A percentile compares a stretch with the other conserved stretches of the same genome.
Evolutionary conservation across 2,888 invertebrate species (phyloP).

Genomic region (Patella pellucida): DNA sequence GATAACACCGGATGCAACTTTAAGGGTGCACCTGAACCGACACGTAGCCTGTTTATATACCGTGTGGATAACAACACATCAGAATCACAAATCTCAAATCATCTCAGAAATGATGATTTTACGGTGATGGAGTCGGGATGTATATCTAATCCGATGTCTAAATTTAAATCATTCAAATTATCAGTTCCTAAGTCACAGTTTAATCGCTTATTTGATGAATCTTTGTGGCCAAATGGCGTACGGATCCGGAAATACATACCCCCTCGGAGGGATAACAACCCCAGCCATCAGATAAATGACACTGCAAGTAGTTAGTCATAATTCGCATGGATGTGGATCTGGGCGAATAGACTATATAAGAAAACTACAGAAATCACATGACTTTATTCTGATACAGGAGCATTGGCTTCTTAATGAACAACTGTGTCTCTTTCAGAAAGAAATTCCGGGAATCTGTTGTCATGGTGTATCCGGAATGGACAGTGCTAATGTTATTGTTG

Average conservation of each 20-base stretch:
- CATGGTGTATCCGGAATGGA: background rate
- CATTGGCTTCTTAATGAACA: background rate
- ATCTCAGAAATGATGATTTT: background rate
- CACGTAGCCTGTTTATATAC: background rate
- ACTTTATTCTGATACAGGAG: background rate
- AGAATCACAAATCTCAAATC: background rate
- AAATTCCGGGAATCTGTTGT: too few species aligned
- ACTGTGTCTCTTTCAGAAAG: background rate
- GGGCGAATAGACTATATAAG: background rate
- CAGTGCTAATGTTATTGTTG: background rate
- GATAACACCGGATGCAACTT: background rate
- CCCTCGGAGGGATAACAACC: background rate
- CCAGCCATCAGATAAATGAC: too few species aligned
- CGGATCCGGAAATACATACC: background rate
- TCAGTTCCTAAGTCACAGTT: background rate
- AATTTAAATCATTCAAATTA: conserved; percentile 1
- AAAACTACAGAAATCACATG: background rate
- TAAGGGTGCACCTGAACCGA: background rate
- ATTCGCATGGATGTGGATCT: background rate
- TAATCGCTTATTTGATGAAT: background rate
- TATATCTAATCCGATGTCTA: background rate
- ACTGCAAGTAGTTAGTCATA: background rate
- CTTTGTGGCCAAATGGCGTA: background rate
- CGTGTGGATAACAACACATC: background rate
- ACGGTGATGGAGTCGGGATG: background rate